Evolutionary conservation across 1,140 invertebrate species (phyloP).

Genomic region (Latrodectus geometricus): DNA sequence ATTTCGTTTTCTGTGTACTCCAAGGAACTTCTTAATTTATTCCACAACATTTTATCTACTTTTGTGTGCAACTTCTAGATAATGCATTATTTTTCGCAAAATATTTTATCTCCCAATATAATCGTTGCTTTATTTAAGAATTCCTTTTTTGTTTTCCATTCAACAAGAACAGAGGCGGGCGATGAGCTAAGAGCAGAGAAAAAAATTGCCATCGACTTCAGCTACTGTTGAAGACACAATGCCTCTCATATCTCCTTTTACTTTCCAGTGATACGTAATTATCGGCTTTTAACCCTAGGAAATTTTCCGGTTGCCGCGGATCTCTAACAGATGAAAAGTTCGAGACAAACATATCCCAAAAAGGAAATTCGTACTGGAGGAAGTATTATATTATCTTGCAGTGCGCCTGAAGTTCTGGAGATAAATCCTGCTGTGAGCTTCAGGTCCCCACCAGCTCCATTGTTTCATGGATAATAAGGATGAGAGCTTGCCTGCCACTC

Average conservation of each 20-base stretch:
- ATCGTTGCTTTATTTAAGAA: no score
- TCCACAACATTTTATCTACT: no score
- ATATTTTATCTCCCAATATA: no score
- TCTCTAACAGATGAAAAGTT: conserved; percentile 53
- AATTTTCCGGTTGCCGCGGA: conserved; percentile 41
- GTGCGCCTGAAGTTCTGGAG: conserved; percentile 40
- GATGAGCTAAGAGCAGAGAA: background rate
- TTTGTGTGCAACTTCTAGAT: no score
- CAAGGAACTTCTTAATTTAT: no score
- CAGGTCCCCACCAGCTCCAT: conserved; percentile 39
- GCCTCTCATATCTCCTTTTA: conserved; percentile 20
- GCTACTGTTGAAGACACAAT: conserved; percentile 29
- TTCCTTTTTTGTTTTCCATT: no score
- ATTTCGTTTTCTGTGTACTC: no score
- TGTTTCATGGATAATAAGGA: conserved; percentile 58
- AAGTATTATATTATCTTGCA: conserved; percentile 51
- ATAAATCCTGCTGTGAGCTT: conserved; percentile 30
- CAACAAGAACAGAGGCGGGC: background rate
- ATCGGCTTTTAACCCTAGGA: conserved; percentile 57
- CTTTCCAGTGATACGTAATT: conserved; percentile 50
- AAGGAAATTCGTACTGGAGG: conserved; percentile 33
- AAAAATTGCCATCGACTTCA: conserved; percentile 13
- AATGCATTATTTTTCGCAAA: no score
- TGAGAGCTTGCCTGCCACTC: conserved; percentile 49
- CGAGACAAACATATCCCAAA: conserved; percentile 54